Percentiles rank a stretch among this genome's conserved stretches.
Evolutionary conservation across 2,888 invertebrate species (phyloP).

Genomic region (Ectemnius cavifrons): DNA sequence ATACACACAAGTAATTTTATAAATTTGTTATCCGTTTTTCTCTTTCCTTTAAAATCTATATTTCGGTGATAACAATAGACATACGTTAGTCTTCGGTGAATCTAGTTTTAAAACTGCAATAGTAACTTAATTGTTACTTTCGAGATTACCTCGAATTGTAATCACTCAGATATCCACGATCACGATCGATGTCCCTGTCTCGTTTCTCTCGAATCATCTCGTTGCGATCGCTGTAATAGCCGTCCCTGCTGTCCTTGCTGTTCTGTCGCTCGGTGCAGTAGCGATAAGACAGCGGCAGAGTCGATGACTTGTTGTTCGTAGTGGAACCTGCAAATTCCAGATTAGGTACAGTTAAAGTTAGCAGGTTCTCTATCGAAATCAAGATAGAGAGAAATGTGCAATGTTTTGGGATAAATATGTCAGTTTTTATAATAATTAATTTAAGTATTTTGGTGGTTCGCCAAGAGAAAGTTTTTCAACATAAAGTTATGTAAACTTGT

Average conservation of each 20-base stretch:
- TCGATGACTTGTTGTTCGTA: constrained; percentile 89
- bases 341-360: background rate
- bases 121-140: no score
- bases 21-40: no score
- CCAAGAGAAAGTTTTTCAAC: no score
- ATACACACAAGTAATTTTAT: no score
- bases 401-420: no score
- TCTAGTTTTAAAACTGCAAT: no score
- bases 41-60: no score
- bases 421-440: no score
- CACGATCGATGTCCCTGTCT: constrained; percentile 84
- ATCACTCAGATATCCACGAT: constrained; percentile 89
- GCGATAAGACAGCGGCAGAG: constrained; percentile 88
- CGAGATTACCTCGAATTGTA: constrained; percentile 85
- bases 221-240: constrained; percentile 94
- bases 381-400: background rate
- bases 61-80: no score
- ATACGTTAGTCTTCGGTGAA: no score
- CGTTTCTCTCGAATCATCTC: constrained; percentile 86
- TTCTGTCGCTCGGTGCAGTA: constrained; percentile 81
- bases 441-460: no score
- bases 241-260: constrained; percentile 87
- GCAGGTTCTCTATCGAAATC: background rate
- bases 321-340: constrained; percentile 79
- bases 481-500: no score